Percentiles rank a stretch among this genome's conserved stretches.
Evolutionary conservation across 1,140 invertebrate genomes (phyloP).

Genomic region (Antheraea pernyi): DNA sequence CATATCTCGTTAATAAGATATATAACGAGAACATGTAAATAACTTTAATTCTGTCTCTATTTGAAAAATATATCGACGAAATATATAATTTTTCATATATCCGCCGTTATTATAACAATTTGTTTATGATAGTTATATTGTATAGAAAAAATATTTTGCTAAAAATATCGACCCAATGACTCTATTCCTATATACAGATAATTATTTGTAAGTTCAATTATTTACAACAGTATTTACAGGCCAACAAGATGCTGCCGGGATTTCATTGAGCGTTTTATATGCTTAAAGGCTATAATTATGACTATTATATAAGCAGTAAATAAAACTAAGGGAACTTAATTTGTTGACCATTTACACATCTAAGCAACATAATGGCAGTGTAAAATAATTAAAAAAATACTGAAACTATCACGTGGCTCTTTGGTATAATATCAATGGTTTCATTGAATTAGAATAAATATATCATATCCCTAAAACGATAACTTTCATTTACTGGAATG

Average conservation of each 20-base stretch:
- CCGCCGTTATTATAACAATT: neutral
- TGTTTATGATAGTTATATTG: neutral
- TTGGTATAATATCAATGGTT: neutral
- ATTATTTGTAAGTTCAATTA: conserved; percentile 29
- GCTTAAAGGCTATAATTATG: neutral
- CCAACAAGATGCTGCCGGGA: neutral
- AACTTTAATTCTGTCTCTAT: neutral
- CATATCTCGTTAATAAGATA: neutral
- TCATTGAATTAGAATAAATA: neutral
- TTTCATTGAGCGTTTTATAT: neutral
- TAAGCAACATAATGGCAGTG: conserved; percentile 11
- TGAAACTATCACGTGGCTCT: neutral
- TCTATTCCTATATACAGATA: conserved; percentile 71
- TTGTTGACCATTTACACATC: neutral
- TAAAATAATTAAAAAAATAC: neutral
- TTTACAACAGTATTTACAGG: conserved; percentile 62
- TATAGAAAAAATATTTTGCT: conserved; percentile 64
- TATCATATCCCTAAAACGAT: neutral
- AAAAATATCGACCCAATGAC: conserved; percentile 61
- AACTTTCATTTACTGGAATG: neutral
- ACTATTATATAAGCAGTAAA: neutral
- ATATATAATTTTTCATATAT: neutral
- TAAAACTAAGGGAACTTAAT: neutral
- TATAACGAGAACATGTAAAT: neutral
- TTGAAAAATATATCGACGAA: neutral